These are phyloP conservation scores for Tryphoninae sp. DNA, from an alignment of 2,888 invertebrate genomes.

Conservation along the genomic window DNA sequence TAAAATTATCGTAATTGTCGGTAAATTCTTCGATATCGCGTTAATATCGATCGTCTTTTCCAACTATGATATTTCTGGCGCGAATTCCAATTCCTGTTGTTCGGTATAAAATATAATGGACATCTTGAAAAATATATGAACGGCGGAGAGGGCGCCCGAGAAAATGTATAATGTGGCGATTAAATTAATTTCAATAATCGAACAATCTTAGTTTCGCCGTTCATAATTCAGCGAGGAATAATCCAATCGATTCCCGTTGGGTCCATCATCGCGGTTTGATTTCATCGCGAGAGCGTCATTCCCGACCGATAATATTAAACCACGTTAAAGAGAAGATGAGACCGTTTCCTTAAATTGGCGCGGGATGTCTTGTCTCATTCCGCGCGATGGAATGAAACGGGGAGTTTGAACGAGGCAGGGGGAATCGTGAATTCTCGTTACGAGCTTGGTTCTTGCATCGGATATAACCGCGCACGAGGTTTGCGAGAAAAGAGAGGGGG, in stretches of 20 bases:
- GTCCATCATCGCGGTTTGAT: background rate
- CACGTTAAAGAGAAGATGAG: background rate
- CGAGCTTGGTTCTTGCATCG: conserved; percentile 50
- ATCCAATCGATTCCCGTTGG: conserved; percentile 20
- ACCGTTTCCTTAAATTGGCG: background rate
- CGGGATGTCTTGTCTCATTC: background rate
- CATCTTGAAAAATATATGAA: background rate
- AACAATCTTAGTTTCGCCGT: conserved; percentile 4
- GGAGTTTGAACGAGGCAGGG: background rate
- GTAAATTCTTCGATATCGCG: background rate
- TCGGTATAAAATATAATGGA: background rate
- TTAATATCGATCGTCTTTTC: background rate
- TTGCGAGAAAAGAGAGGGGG: conserved; percentile 34
- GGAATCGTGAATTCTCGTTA: conserved; percentile 52
- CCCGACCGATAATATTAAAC: background rate
- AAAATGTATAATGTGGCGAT: background rate
- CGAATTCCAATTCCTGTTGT: background rate
- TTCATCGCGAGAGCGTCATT: background rate
- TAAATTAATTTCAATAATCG: conserved; percentile 31
- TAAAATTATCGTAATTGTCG: background rate
- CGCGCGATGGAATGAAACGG: background rate
- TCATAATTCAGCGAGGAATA: conserved; percentile 2
- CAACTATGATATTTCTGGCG: background rate
- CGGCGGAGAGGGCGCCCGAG: background rate
- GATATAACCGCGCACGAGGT: conserved; percentile 38